Percentiles rank a stretch among this genome's conserved stretches.
These are phyloP conservation scores for Sturnira hondurensis DNA, from an alignment of 2,113 vertebrate species.

Conservation along the genomic window DNA sequence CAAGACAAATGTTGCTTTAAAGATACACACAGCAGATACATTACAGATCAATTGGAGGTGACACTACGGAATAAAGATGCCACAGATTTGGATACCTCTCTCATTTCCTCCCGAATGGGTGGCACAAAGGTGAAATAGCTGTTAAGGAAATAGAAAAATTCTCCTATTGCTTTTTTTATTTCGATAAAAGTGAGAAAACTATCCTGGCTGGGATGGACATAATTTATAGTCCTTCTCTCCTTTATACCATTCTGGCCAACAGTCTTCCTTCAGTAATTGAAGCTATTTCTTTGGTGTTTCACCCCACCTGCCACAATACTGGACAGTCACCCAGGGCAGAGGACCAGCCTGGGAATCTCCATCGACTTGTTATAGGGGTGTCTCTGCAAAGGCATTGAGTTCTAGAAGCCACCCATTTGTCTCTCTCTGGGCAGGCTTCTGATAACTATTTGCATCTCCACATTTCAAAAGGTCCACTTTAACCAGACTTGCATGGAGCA, in stretches of 20 bases:
- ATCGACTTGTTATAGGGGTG: neutral
- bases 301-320: neutral
- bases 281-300: neutral
- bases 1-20: conserved; percentile 36
- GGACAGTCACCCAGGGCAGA: neutral
- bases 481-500: neutral
- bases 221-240: neutral
- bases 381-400: neutral
- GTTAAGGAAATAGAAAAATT: conserved; percentile 20
- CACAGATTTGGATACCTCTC: neutral
- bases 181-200: neutral
- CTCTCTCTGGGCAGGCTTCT: neutral
- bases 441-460: neutral
- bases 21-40: conserved; percentile 3
- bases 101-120: neutral
- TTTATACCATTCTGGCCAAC: neutral
- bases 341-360: neutral
- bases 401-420: conserved; percentile 2
- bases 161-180: neutral
- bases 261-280: neutral
- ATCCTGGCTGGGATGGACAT: neutral
- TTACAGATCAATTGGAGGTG: neutral
- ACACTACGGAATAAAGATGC: neutral
- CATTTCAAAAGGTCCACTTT: neutral
- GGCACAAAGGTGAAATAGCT: neutral